Evolutionary conservation across 2,113 vertebrate species (phyloP).

Genomic region (Phrynocephalus versicolor): DNA sequence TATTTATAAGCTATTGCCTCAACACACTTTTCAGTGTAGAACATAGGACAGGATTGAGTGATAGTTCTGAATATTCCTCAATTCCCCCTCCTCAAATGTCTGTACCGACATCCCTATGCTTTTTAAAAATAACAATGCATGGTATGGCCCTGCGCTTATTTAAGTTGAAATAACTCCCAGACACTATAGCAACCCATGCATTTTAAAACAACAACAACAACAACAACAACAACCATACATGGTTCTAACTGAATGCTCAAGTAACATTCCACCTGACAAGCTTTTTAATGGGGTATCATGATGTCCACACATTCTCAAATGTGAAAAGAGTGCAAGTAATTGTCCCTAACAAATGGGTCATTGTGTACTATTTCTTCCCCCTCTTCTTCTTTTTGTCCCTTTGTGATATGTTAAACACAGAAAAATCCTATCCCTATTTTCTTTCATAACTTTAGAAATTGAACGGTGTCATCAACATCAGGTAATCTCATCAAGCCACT

Average conservation of each 20-base stretch:
- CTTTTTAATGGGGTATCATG: background rate
- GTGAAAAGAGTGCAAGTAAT: background rate
- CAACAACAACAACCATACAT: background rate
- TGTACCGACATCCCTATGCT: background rate
- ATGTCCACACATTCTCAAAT: background rate
- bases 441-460: background rate
- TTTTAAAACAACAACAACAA: background rate
- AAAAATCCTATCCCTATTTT: background rate
- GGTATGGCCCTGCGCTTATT: background rate
- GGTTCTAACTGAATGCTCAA: background rate
- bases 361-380: background rate
- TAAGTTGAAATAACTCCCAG: background rate
- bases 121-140: background rate
- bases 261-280: background rate
- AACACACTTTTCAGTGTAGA: background rate
- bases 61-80: background rate
- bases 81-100: background rate
- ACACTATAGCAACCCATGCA: background rate
- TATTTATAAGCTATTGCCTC: background rate
- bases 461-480: background rate
- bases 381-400: background rate
- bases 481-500: background rate
- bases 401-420: background rate
- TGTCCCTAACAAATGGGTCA: background rate
- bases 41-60: background rate